Evolutionary conservation across 2,113 vertebrate species (phyloP).

Genomic region (Ageneiosus marmoratus): DNA sequence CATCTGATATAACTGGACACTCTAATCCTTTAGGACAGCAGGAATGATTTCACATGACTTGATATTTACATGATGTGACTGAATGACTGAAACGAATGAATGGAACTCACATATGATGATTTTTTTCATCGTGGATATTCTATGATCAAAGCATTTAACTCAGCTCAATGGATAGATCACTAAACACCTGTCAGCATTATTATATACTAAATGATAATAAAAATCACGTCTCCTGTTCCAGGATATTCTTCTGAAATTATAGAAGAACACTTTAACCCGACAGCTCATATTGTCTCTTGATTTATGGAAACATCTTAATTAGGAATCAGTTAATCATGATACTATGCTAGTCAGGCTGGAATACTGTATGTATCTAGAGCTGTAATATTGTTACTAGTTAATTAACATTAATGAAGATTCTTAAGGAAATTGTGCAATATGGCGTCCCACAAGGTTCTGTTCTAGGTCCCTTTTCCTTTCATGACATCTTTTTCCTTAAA

Average conservation of each 20-base stretch:
- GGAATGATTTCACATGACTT: neutral
- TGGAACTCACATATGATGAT: neutral
- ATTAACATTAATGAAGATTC: neutral
- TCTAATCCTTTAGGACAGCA: neutral
- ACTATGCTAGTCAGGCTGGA: neutral
- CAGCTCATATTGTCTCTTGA: neutral
- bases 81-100: neutral
- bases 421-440: neutral
- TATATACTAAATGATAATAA: neutral
- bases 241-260: neutral
- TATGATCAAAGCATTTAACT: slow-evolving; percentile 12
- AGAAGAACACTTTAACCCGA: neutral
- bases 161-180: neutral
- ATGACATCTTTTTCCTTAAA: neutral
- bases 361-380: neutral
- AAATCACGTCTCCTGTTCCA: neutral
- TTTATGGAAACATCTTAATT: neutral
- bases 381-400: neutral
- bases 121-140: neutral
- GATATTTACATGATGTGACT: neutral
- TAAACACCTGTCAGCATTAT: neutral
- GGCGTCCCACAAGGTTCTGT: neutral
- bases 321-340: neutral
- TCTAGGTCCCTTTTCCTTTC: neutral
- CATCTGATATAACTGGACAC: neutral